Conservation (phyloP, 1,140 invertebrate genomes). For the Drosophila orena region DNA sequence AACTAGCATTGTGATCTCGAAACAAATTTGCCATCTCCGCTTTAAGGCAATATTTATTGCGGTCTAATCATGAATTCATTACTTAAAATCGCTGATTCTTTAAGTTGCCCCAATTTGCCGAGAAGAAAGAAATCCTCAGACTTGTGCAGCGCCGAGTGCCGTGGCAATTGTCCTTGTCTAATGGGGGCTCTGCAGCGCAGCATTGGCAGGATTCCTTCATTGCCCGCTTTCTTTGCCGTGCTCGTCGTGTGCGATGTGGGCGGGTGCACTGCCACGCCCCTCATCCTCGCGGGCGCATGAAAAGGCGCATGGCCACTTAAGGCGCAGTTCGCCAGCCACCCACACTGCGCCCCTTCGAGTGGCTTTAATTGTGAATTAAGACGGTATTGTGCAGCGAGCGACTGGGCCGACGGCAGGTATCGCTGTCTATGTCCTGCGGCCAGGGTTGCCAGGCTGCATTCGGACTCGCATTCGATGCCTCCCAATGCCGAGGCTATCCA, state of each 20-base stretch:
- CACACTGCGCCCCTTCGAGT: conserved; percentile 53
- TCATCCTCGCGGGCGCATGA: conserved; percentile 51
- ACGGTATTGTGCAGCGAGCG: conserved; percentile 75
- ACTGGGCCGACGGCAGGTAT: conserved; percentile 25
- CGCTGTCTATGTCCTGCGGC: conserved; percentile 25
- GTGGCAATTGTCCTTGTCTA: conserved; percentile 73
- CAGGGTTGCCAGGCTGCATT: conserved; percentile 48
- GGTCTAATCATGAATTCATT: background rate
- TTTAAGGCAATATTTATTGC: background rate
- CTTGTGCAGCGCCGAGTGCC: conserved; percentile 35
- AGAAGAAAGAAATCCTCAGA: conserved; percentile 12
- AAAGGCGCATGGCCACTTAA: conserved; percentile 75
- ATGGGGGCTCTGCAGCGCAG: conserved; percentile 47
- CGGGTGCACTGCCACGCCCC: too few relatives aligned
- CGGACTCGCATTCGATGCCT: background rate
- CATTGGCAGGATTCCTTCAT: conserved; percentile 44
- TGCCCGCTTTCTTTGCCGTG: conserved; percentile 34
- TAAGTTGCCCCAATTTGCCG: conserved; percentile 56
- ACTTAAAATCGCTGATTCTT: conserved; percentile 23
- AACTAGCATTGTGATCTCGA: background rate
- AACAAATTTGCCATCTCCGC: background rate
- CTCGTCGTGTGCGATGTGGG: conserved; percentile 20
- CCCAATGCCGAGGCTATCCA: conserved; percentile 72
- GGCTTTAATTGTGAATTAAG: conserved; percentile 85
- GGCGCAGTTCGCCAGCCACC: conserved; percentile 5